Evolutionary conservation across 1,140 invertebrate species (phyloP).

Genomic region (Brachionus angularis): DNA sequence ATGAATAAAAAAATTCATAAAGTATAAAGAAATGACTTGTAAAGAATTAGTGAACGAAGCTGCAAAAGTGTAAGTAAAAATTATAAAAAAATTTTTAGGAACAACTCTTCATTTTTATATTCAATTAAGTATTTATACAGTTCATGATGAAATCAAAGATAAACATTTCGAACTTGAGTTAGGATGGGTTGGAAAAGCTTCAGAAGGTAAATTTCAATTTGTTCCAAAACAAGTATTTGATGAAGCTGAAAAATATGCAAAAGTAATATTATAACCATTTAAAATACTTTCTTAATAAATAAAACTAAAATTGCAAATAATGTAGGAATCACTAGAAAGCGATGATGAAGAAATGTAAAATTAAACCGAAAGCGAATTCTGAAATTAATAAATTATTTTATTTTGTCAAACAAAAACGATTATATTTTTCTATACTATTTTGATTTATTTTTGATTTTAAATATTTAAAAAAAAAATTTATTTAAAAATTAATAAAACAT

Average conservation of each 20-base stretch:
- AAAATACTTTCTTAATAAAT: no score
- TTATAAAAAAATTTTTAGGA: background rate
- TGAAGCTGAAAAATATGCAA: constrained; percentile 75
- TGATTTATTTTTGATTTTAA: no score
- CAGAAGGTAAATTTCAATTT: constrained; percentile 52
- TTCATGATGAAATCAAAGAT: constrained; percentile 97
- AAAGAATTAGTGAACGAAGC: constrained; percentile 86
- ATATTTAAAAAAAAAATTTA: no score
- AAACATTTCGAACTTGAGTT: constrained; percentile 96
- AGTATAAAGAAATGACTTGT: constrained; percentile 73
- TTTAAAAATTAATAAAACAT: no score
- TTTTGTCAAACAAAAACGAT: no score
- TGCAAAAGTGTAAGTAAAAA: constrained; percentile 75
- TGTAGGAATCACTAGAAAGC: constrained; percentile 28
- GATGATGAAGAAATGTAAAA: constrained; percentile 44
- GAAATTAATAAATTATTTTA: no score
- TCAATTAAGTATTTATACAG: constrained; percentile 84
- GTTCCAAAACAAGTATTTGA: constrained; percentile 51
- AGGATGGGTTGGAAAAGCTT: constrained; percentile 80
- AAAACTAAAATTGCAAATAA: background rate
- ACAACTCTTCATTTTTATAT: constrained; percentile 49
- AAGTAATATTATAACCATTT: constrained; percentile 52
- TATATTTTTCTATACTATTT: no score
- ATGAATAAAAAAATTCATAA: no score
- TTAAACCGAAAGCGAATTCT: no score